Evolutionary conservation across 2,888 invertebrate genomes (phyloP).

Genomic region (Tetrapedia diversipes): DNA sequence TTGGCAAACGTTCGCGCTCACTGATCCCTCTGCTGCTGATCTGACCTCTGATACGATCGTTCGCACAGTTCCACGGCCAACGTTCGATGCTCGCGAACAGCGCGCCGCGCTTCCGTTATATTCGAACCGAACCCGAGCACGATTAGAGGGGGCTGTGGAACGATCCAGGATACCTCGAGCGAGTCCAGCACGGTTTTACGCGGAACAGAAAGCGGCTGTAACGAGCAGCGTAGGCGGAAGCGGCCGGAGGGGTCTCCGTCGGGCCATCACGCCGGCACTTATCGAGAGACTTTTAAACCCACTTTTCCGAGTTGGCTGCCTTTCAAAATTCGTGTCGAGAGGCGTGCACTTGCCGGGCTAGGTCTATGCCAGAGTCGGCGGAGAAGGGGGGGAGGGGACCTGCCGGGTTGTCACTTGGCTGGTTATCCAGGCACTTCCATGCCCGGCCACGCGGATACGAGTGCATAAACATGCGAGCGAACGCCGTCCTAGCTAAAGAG

Average conservation of each 20-base stretch:
- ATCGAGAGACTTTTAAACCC: constrained; percentile 82
- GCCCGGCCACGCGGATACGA: constrained; percentile 82
- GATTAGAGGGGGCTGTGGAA: constrained; percentile 27
- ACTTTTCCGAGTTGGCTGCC: constrained; percentile 82
- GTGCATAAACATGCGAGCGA: constrained; percentile 82
- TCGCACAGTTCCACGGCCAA: neutral
- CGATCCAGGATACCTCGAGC: constrained; percentile 36
- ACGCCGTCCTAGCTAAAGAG: constrained; percentile 80
- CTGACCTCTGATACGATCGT: constrained; percentile 1
- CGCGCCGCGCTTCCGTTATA: no score
- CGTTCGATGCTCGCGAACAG: constrained; percentile 8
- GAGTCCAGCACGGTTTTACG: constrained; percentile 16
- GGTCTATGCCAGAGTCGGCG: constrained; percentile 69
- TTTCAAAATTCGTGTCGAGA: constrained; percentile 81
- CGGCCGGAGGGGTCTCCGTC: constrained; percentile 52
- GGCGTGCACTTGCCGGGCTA: constrained; percentile 66
- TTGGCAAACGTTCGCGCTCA: constrained; percentile 5
- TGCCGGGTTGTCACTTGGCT: constrained; percentile 82
- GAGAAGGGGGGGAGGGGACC: no score
- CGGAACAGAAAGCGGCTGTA: constrained; percentile 51
- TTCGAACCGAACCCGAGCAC: neutral
- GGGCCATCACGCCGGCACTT: constrained; percentile 75
- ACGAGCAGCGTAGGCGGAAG: constrained; percentile 43
- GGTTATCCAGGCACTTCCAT: constrained; percentile 82
- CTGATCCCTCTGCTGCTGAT: no score